Base-by-base conservation (phyloP, 2,888 invertebrate genomes). In the Nowickia ferox region DNA sequence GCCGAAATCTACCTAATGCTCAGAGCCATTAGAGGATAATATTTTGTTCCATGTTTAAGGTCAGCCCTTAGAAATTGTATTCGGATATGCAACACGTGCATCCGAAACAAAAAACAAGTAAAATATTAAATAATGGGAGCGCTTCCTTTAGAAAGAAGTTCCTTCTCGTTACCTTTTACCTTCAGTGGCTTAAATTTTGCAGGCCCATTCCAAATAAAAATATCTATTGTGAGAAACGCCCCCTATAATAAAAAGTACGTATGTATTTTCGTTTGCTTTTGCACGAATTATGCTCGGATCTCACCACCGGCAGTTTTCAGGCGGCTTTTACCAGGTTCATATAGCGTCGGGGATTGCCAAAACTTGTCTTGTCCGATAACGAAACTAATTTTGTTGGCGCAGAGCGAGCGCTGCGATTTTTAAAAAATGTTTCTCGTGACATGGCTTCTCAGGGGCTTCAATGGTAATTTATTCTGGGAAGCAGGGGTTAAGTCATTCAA, bases 401-500 rank as follows among this genome's bases (percentile, higher is more conserved):
- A 17, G 53, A 53, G 19, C 53, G 53, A 1, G 1, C 53, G 10
- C 8, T 53, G 1, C 19, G 53, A n/a, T n/a, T n/a, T n/a, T n/a
- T n/a, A n/a, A n/a, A n/a, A n/a, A n/a, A n/a, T n/a, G 9, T 15
- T 1, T 57, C 57, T 11, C 22, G 10, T 8, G 22, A 57, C 30
- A 22, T 57, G 11, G 9, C 57, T 4, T 1, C 30, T 30, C 22
- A 57, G 2, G 22, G 57, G 1, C 9, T 55, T 15, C 9, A 19
- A 19, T 55, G 55, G 55, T 3, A 4, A 19, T 55, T 19, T 19
- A 55, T 55, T n/a, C n/a, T n/a, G n/a, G n/a, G n/a, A n/a, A n/a
- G n/a, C n/a, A n/a, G n/a, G n/a, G n/a, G n/a, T n/a, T 19, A 75
- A 76, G 48, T 69, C 55, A 19, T 55, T 55, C 11, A 55, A 55